phyloP scores from a whole-genome alignment of 2,797 vertebrate genomes.

The Octomys mimax region DNA sequence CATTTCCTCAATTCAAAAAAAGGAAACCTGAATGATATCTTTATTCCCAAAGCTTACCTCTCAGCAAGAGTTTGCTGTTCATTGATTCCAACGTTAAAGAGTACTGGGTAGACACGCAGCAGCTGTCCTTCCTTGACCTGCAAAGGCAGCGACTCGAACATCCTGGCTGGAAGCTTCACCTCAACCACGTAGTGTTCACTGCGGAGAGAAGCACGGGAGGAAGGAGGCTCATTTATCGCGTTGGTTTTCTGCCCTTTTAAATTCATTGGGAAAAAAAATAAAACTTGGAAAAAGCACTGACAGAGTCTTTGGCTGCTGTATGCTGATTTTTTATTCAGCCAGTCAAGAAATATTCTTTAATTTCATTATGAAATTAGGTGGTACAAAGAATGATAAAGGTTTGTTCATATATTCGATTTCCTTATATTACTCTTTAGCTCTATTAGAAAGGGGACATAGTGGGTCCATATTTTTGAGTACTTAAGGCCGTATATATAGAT shows the following conservation, averaged over 20 bases:
- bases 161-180: slow-evolving; percentile 94
- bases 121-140: slow-evolving; percentile 96
- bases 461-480: not conserved
- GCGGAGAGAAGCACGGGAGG: slow-evolving; percentile 18
- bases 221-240: not conserved
- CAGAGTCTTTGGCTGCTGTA: not conserved
- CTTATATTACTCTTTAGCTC: not conserved
- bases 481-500: not conserved
- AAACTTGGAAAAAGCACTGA: not conserved
- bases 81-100: slow-evolving; percentile 99
- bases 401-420: not conserved
- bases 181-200: slow-evolving; percentile 97
- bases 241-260: slow-evolving; percentile 5
- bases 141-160: slow-evolving; percentile 95
- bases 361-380: not conserved
- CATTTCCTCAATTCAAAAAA: not conserved
- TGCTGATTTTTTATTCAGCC: slow-evolving; percentile 3
- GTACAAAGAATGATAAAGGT: not conserved
- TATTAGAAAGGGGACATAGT: not conserved
- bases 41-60: slow-evolving; percentile 90
- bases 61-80: slow-evolving; percentile 99
- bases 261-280: not conserved
- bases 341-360: not conserved
- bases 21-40: rapidly evolving
- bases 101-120: slow-evolving; percentile 94